Base-by-base conservation (phyloP, 2,113 vertebrate genomes). In the Beaufortia kweichowensis region DNA sequence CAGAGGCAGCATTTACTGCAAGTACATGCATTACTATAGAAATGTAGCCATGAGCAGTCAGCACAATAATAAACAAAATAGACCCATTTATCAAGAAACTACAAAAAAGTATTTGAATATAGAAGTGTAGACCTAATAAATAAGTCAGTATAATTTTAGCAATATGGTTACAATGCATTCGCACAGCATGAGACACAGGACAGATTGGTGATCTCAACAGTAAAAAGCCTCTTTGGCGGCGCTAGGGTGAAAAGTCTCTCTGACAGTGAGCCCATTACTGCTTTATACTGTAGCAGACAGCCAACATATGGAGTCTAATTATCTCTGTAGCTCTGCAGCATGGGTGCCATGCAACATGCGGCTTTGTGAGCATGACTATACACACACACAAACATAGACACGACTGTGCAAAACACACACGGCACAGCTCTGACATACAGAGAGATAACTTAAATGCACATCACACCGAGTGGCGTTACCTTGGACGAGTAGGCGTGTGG, bases 401-500 rank as follows among this genome's bases (percentile, higher is more conserved):
- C 11, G 28, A 55, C 48, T 55, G 48, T 55, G n/a, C 24, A 75
- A n/a, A 31, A 64, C 21, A 61, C 19, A n/a, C 10, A 28, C 1
- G 48, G 33, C 55, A 41, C 48, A 26, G 46, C 17, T 46, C 43
- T 50, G 24, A 26, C 10, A 57, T 19, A 11, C 17, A 53, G 17
- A 39, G 50, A 17, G 4, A 17, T 53, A 53, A 53, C 19, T 14
- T 41, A 23, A 17, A 43, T 33, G 28, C 6, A 14, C 46, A n/a
- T 17, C 14, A 23, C 48, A 26, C 9, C 26, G 24, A 12, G 6
- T 4, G 12, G 41, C 4, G 59, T 85, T 89, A 99, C 97, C 97
- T 96, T 98, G 97, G 12, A 98, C 97, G 1, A 99, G 95, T 86
- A 99, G 92, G 81, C 96, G 93, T 31, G 97, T 98, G 68, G 96